These are phyloP conservation scores for Muricea muricata DNA, from an alignment of 92 coral and sea anemone genomes.

Conservation along the genomic window DNA sequence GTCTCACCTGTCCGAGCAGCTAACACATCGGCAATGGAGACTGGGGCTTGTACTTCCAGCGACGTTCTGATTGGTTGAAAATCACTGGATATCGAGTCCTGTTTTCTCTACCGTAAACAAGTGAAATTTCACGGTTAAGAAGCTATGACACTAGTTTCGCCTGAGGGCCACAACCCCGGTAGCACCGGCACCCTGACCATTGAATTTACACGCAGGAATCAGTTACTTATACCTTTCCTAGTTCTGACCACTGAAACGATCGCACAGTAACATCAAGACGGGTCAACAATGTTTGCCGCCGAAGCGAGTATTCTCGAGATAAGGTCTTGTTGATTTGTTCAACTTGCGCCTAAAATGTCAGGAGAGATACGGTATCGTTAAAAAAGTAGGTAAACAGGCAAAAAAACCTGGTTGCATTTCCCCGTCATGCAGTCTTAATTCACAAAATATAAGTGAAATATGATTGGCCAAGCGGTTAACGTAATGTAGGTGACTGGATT, in stretches of 20 bases:
- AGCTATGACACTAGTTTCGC: too few relatives aligned
- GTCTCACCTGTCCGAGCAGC: constrained; percentile 87
- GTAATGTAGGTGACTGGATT: too few relatives aligned
- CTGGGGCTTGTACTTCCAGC: constrained; percentile 75
- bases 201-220: too few relatives aligned
- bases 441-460: too few relatives aligned
- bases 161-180: too few relatives aligned
- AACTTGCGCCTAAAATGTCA: constrained; percentile 69
- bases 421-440: too few relatives aligned
- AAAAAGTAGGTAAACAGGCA: too few relatives aligned
- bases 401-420: too few relatives aligned
- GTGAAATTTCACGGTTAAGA: background rate
- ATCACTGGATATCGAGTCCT: constrained; percentile 82
- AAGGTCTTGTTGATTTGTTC: constrained; percentile 83
- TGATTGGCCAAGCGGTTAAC: too few relatives aligned
- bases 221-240: constrained; percentile 75
- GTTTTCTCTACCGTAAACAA: constrained; percentile 66
- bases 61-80: constrained; percentile 83
- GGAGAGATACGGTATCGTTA: too few relatives aligned
- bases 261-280: constrained; percentile 94
- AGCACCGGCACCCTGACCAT: too few relatives aligned
- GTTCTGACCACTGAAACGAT: constrained; percentile 99
- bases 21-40: constrained; percentile 81
- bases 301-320: constrained; percentile 80
- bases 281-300: constrained; percentile 90